A percentile compares a stretch with the other conserved stretches of the same genome.
These are phyloP conservation scores for Oryctolagus cuniculus DNA, from an alignment of 2,113 vertebrate species.

Conservation along the genomic window DNA sequence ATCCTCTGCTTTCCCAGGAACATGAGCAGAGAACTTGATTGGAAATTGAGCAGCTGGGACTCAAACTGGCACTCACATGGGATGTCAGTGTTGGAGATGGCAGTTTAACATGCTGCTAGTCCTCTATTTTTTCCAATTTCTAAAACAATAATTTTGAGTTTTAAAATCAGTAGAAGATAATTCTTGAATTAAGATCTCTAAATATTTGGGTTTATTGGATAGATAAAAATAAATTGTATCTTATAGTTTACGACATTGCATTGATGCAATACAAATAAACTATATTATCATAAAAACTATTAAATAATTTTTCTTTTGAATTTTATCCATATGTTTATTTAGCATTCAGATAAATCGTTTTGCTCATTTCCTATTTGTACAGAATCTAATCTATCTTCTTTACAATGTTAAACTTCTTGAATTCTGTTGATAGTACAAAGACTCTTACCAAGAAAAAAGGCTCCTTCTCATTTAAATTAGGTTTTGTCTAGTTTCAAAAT, in stretches of 20 bases:
- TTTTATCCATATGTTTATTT: neutral
- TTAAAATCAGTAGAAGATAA: neutral
- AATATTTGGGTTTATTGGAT: neutral
- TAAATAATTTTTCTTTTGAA: neutral
- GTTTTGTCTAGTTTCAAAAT: neutral
- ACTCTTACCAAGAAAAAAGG: neutral
- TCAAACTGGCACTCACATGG: too few species aligned
- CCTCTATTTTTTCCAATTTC: neutral
- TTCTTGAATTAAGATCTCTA: neutral
- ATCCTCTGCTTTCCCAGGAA: too few species aligned
- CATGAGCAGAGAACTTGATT: too few species aligned
- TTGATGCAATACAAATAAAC: neutral
- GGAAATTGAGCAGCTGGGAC: too few species aligned
- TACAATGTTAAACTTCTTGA: neutral
- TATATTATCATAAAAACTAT: neutral
- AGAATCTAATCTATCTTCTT: neutral
- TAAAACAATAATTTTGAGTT: neutral
- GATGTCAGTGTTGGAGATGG: too few species aligned
- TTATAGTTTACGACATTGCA: neutral
- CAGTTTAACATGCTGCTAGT: too few species aligned
- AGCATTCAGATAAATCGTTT: neutral
- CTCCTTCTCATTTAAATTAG: neutral
- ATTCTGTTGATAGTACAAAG: neutral
- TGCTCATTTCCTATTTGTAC: neutral
- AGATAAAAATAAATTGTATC: neutral